Percentiles rank a stretch among this genome's conserved stretches.
These are phyloP conservation scores for Sebastolobus altivelis DNA, from an alignment of 2,797 vertebrate species.

Conservation along the genomic window DNA sequence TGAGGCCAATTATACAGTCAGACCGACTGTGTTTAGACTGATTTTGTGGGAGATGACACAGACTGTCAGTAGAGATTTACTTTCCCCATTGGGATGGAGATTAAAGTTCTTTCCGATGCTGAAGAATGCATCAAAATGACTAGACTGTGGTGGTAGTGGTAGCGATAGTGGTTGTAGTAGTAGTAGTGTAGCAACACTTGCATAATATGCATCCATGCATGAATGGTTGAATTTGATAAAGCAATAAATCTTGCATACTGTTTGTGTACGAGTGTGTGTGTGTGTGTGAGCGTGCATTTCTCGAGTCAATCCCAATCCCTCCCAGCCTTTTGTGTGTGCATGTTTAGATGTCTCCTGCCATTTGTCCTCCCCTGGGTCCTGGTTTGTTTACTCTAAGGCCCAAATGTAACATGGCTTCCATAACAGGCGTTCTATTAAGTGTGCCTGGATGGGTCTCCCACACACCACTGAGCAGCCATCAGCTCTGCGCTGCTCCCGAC, in stretches of 20 bases:
- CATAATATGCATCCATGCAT: constrained; percentile 10
- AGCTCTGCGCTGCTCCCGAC: constrained; percentile 37
- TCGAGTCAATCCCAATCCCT: constrained; percentile 1
- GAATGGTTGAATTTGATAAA: neutral
- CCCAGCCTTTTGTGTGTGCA: constrained; percentile 22
- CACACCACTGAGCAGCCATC: constrained; percentile 50
- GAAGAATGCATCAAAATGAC: constrained; percentile 1
- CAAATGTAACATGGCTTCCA: constrained; percentile 48
- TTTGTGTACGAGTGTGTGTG: neutral
- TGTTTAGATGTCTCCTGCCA: constrained; percentile 56
- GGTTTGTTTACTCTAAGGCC: constrained; percentile 54
- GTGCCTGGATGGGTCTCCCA: constrained; percentile 31
- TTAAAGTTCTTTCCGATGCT: neutral
- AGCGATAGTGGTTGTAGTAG: neutral
- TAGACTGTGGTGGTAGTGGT: neutral
- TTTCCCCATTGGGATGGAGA: neutral
- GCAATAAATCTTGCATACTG: neutral
- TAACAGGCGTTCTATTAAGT: constrained; percentile 54
- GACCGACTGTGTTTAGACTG: constrained; percentile 12
- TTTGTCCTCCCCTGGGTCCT: constrained; percentile 45
- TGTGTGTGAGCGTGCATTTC: neutral
- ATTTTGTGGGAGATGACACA: constrained; percentile 19
- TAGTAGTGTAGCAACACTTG: constrained; percentile 4
- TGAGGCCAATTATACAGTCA: constrained; percentile 12
- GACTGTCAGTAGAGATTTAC: constrained; percentile 10